Percentiles rank a stretch among this genome's conserved stretches.
phyloP scores from a whole-genome alignment of 2,797 vertebrate genomes.

The Anguilla pacifica region DNA sequence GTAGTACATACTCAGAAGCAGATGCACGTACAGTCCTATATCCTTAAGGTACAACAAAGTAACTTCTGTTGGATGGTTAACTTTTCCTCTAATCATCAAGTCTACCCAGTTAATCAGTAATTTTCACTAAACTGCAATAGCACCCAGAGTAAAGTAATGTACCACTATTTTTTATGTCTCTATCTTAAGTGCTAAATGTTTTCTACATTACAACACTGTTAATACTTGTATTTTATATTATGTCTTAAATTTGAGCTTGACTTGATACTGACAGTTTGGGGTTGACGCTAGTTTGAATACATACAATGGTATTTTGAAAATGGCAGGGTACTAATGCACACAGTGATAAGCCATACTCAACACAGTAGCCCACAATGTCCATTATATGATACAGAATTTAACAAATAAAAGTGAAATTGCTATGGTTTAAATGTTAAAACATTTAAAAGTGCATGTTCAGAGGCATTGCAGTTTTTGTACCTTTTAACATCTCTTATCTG shows the following conservation, averaged over 20 bases:
- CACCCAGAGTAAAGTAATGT: neutral
- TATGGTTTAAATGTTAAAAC: neutral
- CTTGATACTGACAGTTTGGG: neutral
- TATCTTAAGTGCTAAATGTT: neutral
- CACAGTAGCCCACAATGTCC: neutral
- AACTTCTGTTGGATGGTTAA: neutral
- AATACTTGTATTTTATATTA: neutral
- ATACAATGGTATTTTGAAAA: neutral
- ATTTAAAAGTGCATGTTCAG: neutral
- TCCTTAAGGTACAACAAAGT: neutral
- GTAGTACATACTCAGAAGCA: neutral
- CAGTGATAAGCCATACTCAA: neutral
- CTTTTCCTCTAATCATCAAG: neutral
- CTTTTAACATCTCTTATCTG: neutral
- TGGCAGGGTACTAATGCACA: neutral
- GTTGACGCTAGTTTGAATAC: neutral
- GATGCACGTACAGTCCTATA: neutral
- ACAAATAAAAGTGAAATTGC: neutral
- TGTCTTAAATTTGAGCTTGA: neutral
- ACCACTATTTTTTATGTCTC: neutral
- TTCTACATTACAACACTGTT: neutral
- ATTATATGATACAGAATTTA: neutral
- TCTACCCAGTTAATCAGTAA: neutral
- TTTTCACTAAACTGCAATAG: neutral
- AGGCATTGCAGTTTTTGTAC: neutral